Conservation (phyloP, 2,113 vertebrate genomes). For the Craseonycteris thonglongyai region DNA sequence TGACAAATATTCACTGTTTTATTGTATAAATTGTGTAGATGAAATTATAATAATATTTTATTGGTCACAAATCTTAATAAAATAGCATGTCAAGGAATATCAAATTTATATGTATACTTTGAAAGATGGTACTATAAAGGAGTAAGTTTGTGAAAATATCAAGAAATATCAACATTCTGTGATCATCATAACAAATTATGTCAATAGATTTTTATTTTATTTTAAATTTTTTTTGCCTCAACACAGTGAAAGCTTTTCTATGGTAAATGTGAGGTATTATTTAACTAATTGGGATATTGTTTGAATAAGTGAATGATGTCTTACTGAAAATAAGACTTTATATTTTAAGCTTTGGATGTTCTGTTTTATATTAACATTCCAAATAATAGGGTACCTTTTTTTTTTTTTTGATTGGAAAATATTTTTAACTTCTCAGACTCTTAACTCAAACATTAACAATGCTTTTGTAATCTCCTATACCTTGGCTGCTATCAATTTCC, state of each 20-base stretch:
- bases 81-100: constrained; percentile 25
- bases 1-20: constrained; percentile 72
- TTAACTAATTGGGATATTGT: constrained; percentile 2
- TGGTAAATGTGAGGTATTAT: constrained; percentile 33
- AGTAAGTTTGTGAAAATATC: constrained; percentile 44
- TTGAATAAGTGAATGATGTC: background rate
- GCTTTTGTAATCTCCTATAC: background rate
- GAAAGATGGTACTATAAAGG: constrained; percentile 59
- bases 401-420: too few relatives aligned
- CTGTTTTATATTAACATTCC: background rate
- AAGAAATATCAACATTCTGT: constrained; percentile 41
- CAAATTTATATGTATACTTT: constrained; percentile 18
- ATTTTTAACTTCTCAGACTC: background rate
- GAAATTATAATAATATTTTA: constrained; percentile 16
- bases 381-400: background rate
- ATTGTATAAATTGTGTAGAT: constrained; percentile 33
- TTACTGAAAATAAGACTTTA: background rate
- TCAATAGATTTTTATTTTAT: background rate
- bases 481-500: background rate
- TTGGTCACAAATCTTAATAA: background rate
- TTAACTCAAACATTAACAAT: background rate
- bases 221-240: background rate
- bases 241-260: constrained; percentile 8
- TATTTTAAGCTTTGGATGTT: constrained; percentile 22
- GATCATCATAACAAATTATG: constrained; percentile 40